Evolutionary conservation across 1,140 invertebrate genomes (phyloP).

Genomic region (Tetramorium parvispinum): DNA sequence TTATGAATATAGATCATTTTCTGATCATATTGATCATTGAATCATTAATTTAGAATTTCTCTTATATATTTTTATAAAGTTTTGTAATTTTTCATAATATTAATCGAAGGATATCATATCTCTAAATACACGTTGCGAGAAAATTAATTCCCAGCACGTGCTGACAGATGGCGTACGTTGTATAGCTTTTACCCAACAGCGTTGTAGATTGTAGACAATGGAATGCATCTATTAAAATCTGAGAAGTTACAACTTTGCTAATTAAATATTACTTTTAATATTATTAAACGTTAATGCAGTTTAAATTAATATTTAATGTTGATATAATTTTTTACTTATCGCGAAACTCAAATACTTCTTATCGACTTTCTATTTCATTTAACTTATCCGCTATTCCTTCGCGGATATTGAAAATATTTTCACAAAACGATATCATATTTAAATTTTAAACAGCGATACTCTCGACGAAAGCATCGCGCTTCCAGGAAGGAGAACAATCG

Average conservation of each 20-base stretch:
- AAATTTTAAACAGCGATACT: background rate
- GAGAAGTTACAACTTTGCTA: background rate
- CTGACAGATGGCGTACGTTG: constrained; percentile 5
- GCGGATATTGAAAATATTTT: background rate
- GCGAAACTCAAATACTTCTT: background rate
- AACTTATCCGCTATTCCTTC: background rate
- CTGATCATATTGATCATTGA: no score
- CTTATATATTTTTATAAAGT: background rate
- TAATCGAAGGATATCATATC: background rate
- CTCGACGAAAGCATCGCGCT: background rate
- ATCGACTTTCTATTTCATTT: background rate
- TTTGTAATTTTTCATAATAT: constrained; percentile 16
- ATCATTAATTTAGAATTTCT: background rate
- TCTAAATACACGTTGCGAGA: background rate
- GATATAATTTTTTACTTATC: background rate
- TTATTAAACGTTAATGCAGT: background rate
- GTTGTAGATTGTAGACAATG: background rate
- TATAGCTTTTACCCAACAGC: background rate
- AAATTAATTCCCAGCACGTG: background rate
- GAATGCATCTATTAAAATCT: background rate
- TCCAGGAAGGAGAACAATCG: background rate
- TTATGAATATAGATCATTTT: background rate
- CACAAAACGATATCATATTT: constrained; percentile 5
- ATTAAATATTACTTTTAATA: background rate
- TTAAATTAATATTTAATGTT: constrained; percentile 3